Conservation (phyloP, 2,113 vertebrate genomes). For the Anguilla rostrata region DNA sequence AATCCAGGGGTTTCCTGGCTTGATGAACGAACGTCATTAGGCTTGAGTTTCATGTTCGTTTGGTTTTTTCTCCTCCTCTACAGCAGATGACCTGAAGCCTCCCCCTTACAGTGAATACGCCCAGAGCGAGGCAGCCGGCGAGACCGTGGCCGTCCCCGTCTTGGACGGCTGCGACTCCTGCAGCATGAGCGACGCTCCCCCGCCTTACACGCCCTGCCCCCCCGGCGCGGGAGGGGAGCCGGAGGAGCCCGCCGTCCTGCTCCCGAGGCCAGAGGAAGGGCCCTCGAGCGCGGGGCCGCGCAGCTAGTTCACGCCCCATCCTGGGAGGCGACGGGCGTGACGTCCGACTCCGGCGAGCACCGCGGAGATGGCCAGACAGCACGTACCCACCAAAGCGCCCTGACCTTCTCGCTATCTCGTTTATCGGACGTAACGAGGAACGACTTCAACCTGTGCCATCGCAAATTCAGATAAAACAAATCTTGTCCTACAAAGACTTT, state of each 20-base stretch:
- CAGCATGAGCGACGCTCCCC: conserved; percentile 70
- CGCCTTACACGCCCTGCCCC: conserved; percentile 69
- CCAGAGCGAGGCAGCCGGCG: conserved; percentile 38
- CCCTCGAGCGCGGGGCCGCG: background rate
- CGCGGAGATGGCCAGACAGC: background rate
- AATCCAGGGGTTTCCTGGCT: conserved; percentile 29
- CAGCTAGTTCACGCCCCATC: background rate
- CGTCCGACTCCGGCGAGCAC: background rate
- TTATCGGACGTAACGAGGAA: background rate
- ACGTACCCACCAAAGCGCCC: background rate
- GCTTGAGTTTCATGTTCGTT: background rate
- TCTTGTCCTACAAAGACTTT: background rate
- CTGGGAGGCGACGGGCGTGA: too few species aligned
- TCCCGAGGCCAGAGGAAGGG: background rate
- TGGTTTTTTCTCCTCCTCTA: conserved; percentile 17
- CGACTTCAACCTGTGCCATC: background rate
- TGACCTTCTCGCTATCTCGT: background rate
- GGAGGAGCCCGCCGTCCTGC: background rate
- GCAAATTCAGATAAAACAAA: background rate
- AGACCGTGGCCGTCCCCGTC: conserved; percentile 52
- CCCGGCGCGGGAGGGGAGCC: conserved; percentile 18
- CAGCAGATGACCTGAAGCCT: conserved; percentile 78
- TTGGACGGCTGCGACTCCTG: conserved; percentile 58
- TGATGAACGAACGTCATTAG: too few species aligned
- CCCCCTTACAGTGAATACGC: conserved; percentile 78